Conservation (phyloP, 2,888 invertebrate species). For the Lypha dubia region DNA sequence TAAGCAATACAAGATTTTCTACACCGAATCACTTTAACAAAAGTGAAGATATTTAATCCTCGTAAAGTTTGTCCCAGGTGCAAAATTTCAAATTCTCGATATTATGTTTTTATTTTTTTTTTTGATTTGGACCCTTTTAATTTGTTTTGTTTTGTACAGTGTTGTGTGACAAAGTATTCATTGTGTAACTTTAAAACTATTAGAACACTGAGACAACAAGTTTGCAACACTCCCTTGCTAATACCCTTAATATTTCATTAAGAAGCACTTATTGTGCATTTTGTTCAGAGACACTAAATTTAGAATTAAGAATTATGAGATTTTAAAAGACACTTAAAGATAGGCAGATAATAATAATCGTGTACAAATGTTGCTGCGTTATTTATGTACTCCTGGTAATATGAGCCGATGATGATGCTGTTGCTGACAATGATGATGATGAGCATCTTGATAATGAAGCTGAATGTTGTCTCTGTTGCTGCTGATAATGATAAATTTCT, state of each 20-base stretch:
- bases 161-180: too few relatives aligned
- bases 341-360: constrained; percentile 13
- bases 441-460: constrained; percentile 38
- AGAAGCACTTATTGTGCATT: background rate
- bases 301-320: background rate
- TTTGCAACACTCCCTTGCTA: background rate
- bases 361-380: background rate
- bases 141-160: too few relatives aligned
- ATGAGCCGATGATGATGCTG: constrained; percentile 31
- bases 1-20: too few relatives aligned
- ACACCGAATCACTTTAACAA: too few relatives aligned
- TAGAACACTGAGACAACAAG: too few relatives aligned
- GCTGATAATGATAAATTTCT: constrained; percentile 35
- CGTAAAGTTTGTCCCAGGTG: too few relatives aligned
- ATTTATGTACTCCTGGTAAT: constrained; percentile 24
- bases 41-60: too few relatives aligned
- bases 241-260: background rate
- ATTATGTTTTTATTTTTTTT: too few relatives aligned
- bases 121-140: too few relatives aligned
- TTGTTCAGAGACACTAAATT: background rate
- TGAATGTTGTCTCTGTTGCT: background rate
- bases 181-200: background rate
- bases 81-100: too few relatives aligned
- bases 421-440: constrained; percentile 22
- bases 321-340: constrained; percentile 12